These are phyloP conservation scores for Colinus virginianus DNA, from an alignment of 2,113 vertebrate species.

Conservation along the genomic window DNA sequence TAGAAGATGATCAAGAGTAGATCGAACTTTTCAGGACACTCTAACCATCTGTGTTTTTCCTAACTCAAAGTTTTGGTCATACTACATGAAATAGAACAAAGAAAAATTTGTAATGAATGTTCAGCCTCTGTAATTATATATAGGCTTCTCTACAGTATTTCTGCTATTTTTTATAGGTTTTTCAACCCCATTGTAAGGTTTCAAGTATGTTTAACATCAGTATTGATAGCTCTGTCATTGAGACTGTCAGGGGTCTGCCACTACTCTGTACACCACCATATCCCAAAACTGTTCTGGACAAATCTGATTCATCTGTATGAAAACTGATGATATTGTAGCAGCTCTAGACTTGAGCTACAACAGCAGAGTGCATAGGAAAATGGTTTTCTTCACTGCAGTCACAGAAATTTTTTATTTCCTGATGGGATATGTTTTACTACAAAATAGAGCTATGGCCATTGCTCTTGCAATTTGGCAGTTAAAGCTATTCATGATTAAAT, in stretches of 20 bases:
- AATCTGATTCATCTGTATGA: not conserved
- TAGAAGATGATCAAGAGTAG: rapidly evolving
- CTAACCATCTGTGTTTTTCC: not conserved
- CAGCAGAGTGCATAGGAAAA: not conserved
- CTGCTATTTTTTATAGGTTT: not conserved
- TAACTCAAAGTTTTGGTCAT: not conserved
- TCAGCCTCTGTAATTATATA: not conserved
- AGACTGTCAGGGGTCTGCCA: not conserved
- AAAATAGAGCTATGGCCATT: not conserved
- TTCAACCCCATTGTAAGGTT: not conserved
- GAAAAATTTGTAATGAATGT: not conserved
- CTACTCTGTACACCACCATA: rapidly evolving
- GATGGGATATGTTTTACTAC: not conserved
- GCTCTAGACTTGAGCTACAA: not conserved
- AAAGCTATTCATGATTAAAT: not conserved
- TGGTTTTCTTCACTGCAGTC: not conserved
- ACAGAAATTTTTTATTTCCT: not conserved
- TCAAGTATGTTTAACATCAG: not conserved
- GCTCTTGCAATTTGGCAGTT: not conserved
- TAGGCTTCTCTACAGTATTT: not conserved
- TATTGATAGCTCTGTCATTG: not conserved
- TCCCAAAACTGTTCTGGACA: not conserved
- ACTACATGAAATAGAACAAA: not conserved
- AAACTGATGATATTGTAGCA: not conserved
- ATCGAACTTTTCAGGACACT: not conserved